Conservation (phyloP, 2,888 invertebrate genomes). For the Agelastica alni region DNA sequence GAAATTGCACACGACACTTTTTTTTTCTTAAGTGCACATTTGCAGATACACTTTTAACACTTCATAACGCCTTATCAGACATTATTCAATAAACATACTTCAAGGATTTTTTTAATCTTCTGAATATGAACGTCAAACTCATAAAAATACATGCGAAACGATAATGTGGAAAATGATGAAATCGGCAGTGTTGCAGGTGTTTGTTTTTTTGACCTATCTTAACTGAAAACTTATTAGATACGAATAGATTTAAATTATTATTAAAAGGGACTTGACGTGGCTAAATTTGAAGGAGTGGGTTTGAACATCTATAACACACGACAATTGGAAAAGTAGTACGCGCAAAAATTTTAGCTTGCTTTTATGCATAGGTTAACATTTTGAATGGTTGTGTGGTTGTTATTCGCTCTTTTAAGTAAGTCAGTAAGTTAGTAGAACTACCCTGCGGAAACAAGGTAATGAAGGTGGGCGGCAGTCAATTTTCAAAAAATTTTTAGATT, state of each 20-base stretch:
- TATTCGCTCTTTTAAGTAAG: too few relatives aligned
- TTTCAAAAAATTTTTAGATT: too few relatives aligned
- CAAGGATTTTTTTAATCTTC: slow-evolving; percentile 14
- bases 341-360: too few relatives aligned
- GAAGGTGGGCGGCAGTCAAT: too few relatives aligned
- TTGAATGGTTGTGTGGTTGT: too few relatives aligned
- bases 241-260: background rate
- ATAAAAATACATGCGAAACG: slow-evolving; percentile 10
- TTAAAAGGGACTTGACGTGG: too few relatives aligned
- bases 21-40: slow-evolving; percentile 15
- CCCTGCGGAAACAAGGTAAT: too few relatives aligned
- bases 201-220: slow-evolving; percentile 14
- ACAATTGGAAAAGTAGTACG: too few relatives aligned
- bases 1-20: slow-evolving; percentile 18
- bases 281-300: too few relatives aligned
- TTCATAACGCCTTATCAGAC: slow-evolving; percentile 8
- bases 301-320: too few relatives aligned
- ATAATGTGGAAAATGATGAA: background rate
- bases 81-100: slow-evolving; percentile 9
- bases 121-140: slow-evolving; percentile 1
- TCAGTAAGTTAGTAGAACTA: too few relatives aligned
- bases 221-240: slow-evolving; percentile 3
- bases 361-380: too few relatives aligned
- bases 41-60: slow-evolving; percentile 20
- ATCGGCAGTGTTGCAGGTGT: slow-evolving; percentile 8